phyloP scores from a whole-genome alignment of 2,888 invertebrate genomes.

The Tridacna crocea region DNA sequence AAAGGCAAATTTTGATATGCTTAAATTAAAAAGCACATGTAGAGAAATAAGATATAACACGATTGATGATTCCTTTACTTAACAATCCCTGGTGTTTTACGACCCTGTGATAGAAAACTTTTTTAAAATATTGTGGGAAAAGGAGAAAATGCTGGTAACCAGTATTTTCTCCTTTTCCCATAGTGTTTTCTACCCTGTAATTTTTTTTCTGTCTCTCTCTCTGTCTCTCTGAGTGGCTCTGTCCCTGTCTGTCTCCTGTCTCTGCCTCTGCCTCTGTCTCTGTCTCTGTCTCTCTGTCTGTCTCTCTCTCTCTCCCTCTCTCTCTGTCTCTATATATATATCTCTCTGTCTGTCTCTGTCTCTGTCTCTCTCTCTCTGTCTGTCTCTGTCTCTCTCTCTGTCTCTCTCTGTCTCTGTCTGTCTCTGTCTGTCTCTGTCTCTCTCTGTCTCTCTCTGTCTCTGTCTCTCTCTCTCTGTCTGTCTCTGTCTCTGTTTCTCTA shows the following conservation, averaged over 20 bases:
- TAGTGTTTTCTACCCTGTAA: neutral
- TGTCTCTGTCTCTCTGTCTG: slow-evolving; percentile 28
- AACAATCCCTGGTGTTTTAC: too few species aligned
- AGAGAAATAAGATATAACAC: neutral
- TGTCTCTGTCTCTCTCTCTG: slow-evolving; percentile 30
- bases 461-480: slow-evolving; percentile 2
- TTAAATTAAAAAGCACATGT: neutral
- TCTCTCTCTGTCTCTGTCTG: slow-evolving; percentile 18
- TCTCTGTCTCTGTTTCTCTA: too few species aligned
- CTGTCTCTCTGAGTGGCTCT: slow-evolving; percentile 31
- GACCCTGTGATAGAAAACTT: too few species aligned
- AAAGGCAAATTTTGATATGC: neutral
- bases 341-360: slow-evolving; percentile 14
- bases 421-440: slow-evolving; percentile 1
- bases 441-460: too few species aligned
- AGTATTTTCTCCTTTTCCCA: neutral
- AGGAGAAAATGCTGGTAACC: neutral
- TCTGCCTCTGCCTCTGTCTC: slow-evolving; percentile 20
- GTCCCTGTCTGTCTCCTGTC: slow-evolving; percentile 33
- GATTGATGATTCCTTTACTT: too few species aligned
- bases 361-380: neutral
- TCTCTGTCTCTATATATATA: slow-evolving; percentile 13
- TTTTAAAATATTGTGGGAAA: too few species aligned
- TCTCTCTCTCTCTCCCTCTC: slow-evolving; percentile 34
- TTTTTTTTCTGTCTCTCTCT: neutral